These are phyloP conservation scores for Crotalus helleri DNA, from an alignment of 2,113 vertebrate genomes.

Conservation along the genomic window DNA sequence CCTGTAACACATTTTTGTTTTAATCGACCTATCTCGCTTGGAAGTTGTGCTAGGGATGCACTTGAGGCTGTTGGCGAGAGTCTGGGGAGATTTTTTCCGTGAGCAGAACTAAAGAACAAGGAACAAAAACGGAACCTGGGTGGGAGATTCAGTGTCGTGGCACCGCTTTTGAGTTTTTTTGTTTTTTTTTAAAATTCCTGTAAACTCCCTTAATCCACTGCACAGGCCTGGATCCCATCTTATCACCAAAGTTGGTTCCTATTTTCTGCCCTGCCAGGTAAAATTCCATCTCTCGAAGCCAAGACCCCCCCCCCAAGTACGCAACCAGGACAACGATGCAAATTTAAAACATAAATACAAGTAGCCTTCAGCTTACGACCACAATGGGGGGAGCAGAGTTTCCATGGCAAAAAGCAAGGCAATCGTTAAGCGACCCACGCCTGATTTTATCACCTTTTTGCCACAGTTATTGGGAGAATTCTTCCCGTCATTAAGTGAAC, in stretches of 20 bases:
- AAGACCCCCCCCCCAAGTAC: background rate
- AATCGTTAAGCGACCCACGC: background rate
- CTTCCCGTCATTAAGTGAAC: background rate
- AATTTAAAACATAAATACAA: background rate
- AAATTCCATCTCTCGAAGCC: background rate
- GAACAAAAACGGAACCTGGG: background rate
- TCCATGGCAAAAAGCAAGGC: background rate
- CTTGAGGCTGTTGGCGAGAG: too few relatives aligned
- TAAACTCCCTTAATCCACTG: background rate
- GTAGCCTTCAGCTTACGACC: background rate
- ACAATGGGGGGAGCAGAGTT: background rate
- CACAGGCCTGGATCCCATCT: background rate
- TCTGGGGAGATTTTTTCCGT: too few relatives aligned
- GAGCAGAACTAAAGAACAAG: background rate
- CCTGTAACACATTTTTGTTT: background rate
- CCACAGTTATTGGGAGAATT: background rate
- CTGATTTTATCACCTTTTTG: background rate
- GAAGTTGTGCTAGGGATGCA: background rate
- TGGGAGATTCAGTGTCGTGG: background rate
- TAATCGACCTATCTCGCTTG: background rate
- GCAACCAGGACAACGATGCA: background rate
- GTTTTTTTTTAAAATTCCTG: background rate
- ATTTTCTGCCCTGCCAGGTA: background rate
- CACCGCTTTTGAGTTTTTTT: background rate
- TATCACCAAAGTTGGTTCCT: background rate